Base-by-base conservation (phyloP, 2,888 invertebrate genomes). In the Cheilosia pagana region DNA sequence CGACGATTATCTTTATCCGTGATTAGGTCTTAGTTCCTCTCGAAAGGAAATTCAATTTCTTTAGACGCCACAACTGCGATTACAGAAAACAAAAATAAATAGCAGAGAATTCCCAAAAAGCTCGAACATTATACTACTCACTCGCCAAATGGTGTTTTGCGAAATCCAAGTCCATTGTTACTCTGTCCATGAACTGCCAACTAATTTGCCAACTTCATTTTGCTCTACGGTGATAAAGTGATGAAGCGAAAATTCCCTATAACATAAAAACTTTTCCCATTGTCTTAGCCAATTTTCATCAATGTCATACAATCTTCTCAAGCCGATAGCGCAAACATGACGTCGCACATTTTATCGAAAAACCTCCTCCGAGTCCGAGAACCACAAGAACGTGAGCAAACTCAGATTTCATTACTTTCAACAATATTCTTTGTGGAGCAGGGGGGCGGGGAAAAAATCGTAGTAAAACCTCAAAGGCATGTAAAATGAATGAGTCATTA, bases 401-500 rank as follows among this genome's bases (percentile, higher is more conserved):
- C 68, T 57, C 52, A 70, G 76, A 70, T 70, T 65, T 63, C 45
- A 70, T 81, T 81, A 63, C 60, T 55, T 60, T 53, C 57, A 48
- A 65, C 41, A 75, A 57, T 25, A 6, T 63, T 45, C 63, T 57
- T 43, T 31, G 3, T 23, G 28, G 4, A 53, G 8, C n/a, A 16
- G 23, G 23, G 60, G 70, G n/a, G 23, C 23, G 60, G 70, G n/a
- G 31, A 70, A 21, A 63, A 63, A 57, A 21, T n/a, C n/a, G n/a
- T n/a, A n/a, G n/a, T n/a, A 65, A 60, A 39, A 53, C 28, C 59
- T 63, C 76, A 76, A 82, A 82, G 71, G 59, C 31, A 71, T 48
- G 60, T 21, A 35, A 52, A 81, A 81, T 71, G 81, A 81, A 76
- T 71, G 76, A 81, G 71, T 75, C 75, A 75, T 75, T 75, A 67